Base-by-base conservation (phyloP, 2,113 vertebrate genomes). In the Malaclemys terrapin region DNA sequence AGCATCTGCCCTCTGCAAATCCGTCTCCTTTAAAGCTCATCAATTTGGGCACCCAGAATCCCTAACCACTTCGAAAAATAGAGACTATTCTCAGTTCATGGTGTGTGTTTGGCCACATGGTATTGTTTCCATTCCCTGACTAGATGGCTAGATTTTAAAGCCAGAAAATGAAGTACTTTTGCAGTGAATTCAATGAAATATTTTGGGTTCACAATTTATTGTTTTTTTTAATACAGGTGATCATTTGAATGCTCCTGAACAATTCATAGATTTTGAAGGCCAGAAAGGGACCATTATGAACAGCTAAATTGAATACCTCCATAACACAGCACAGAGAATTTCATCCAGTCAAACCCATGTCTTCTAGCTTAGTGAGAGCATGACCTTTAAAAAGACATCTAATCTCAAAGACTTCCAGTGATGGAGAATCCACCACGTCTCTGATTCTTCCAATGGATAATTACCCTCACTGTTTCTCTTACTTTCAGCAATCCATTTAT, bases 1-100 rank as follows among this genome's bases (percentile, higher is more conserved):
- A 4, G 2, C 31, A 82, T 42, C 49, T 0, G 0, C 4, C 75
- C 81, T 91, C 56, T 9, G 2, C 54, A 14, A 9, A 13, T 49
- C 5, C 20, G 65, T 84, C 6, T 10, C 76, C 87, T 89, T 50
- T 0, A 20, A 20, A 20, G 31, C 14, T 38, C 2, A 56, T 53
- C 8, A 47, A 86, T 24, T 5, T 2, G 49, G 89, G 42, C 29
- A 65, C 52, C 62, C 8, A 83, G 59, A 75, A 1, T 14, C 31
- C n/a, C 27, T 3, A 53, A 22, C 54, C 17, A 38, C 57, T 29
- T 5, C 13, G 38, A 31, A 19, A 20, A 1, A 5, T 2, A 5
- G 0, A 6, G 52, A 25, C 17, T 5, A 20, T 54, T 35, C 38
- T 56, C 50, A 1, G 42, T 27, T 27, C 24, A 19, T 4, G 8